A percentile compares a stretch with the other conserved stretches of the same genome.
phyloP scores from a whole-genome alignment of 2,888 invertebrate genomes.

The Carcina quercana region DNA sequence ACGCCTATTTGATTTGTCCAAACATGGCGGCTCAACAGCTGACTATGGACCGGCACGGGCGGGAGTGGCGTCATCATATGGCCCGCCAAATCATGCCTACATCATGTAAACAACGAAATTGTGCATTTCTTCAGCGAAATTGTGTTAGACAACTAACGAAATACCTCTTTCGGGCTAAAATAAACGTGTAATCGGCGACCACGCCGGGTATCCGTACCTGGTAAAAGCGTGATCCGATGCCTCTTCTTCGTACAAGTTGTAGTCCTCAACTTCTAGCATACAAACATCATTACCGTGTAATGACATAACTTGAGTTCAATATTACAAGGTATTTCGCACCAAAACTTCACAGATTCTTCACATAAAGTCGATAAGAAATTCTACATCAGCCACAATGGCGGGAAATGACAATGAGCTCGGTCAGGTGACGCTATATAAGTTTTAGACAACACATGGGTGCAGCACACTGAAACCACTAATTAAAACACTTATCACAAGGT shows the following conservation, averaged over 20 bases:
- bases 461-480: constrained; percentile 29
- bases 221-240: constrained; percentile 70
- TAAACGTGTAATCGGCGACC: constrained; percentile 35
- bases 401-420: constrained; percentile 74
- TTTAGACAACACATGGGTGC: constrained; percentile 30
- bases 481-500: constrained; percentile 26
- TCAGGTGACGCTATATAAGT: constrained; percentile 71
- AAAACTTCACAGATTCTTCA: constrained; percentile 29
- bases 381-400: constrained; percentile 70
- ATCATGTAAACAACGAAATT: constrained; percentile 16
- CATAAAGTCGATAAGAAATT: constrained; percentile 35
- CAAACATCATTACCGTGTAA: constrained; percentile 73
- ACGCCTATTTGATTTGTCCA: constrained; percentile 70
- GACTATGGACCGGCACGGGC: constrained; percentile 69
- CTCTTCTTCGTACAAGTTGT: constrained; percentile 71
- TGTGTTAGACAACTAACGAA: not conserved
- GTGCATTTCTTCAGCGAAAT: constrained; percentile 5
- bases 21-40: constrained; percentile 76
- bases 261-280: constrained; percentile 71
- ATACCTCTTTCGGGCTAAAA: constrained; percentile 11
- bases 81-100: constrained; percentile 28
- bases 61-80: constrained; percentile 56
- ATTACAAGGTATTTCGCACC: constrained; percentile 44
- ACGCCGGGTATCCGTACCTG: constrained; percentile 70
- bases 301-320: constrained; percentile 61